Percentiles rank a stretch among this genome's conserved stretches.
Conservation (phyloP, 2,888 invertebrate genomes). For the Cremastinae sp. region DNA sequence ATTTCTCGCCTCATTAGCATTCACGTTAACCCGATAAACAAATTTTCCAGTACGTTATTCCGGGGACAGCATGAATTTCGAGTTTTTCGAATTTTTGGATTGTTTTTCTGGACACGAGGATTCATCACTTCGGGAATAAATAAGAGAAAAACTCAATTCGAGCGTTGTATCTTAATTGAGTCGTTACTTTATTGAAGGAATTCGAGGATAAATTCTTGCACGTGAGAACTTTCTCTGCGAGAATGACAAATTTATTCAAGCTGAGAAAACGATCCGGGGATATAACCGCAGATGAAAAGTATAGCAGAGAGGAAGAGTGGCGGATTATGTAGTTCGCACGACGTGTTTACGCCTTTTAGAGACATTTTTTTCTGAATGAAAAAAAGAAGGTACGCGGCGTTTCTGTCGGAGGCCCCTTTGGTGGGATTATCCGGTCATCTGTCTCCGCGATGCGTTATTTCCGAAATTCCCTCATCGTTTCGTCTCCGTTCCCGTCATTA, state of each 20-base stretch:
- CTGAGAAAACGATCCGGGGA: slow-evolving; percentile 61
- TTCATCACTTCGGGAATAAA: too few relatives aligned
- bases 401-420: slow-evolving; percentile 51
- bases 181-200: background rate
- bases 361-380: slow-evolving; percentile 62
- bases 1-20: too few relatives aligned
- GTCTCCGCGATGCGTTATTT: slow-evolving; percentile 23
- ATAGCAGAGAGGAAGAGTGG: slow-evolving; percentile 30
- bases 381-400: slow-evolving; percentile 29
- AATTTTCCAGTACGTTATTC: too few relatives aligned
- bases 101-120: too few relatives aligned
- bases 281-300: slow-evolving; percentile 61
- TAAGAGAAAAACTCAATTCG: too few relatives aligned
- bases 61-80: too few relatives aligned
- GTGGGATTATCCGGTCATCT: slow-evolving; percentile 60
- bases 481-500: slow-evolving; percentile 26
- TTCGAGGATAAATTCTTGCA: background rate
- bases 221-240: background rate
- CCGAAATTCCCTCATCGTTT: slow-evolving; percentile 10
- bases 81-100: too few relatives aligned
- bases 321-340: slow-evolving; percentile 58
- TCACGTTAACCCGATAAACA: too few relatives aligned
- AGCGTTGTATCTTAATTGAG: too few relatives aligned
- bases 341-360: slow-evolving; percentile 76
- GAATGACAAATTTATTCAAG: slow-evolving; percentile 19